These are phyloP conservation scores for Ormyrus nitidulus DNA, from an alignment of 2,888 invertebrate species.

Conservation along the genomic window DNA sequence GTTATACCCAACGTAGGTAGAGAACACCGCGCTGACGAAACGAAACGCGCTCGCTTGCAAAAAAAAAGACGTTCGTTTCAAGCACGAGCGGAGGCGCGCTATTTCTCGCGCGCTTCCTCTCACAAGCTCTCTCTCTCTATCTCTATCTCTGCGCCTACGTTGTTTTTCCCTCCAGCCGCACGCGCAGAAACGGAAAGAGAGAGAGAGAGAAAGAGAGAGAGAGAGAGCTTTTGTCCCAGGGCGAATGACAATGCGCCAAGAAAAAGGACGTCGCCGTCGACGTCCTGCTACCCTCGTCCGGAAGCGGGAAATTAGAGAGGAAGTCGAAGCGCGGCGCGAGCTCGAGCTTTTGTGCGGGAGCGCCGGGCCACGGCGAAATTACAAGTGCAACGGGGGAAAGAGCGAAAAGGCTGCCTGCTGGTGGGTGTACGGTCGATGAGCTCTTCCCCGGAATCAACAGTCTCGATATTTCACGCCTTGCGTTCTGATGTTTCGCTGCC, in stretches of 20 bases:
- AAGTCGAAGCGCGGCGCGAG: background rate
- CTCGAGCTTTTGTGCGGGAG: conserved; percentile 1
- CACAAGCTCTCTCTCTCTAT: background rate
- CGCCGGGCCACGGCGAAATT: background rate
- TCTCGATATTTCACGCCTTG: background rate
- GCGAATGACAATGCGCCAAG: conserved; percentile 4
- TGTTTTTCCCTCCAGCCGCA: conserved; percentile 12
- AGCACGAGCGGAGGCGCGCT: conserved; percentile 4
- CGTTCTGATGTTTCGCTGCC: background rate
- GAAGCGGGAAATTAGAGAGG: conserved; percentile 57
- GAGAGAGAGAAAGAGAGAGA: too few species aligned
- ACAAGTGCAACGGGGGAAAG: conserved; percentile 13
- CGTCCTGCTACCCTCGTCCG: conserved; percentile 31
- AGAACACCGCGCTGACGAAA: too few species aligned
- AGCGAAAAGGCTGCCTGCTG: background rate
- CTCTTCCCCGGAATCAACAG: background rate
- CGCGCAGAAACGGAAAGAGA: background rate
- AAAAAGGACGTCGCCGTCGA: conserved; percentile 29
- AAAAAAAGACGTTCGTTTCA: conserved; percentile 8
- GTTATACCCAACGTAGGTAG: too few species aligned
- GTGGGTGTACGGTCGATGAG: too few species aligned
- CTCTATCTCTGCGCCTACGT: conserved; percentile 6
- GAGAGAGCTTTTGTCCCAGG: background rate
- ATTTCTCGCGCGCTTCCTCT: conserved; percentile 29
- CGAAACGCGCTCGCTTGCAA: background rate